Evolutionary conservation across 2,888 invertebrate genomes (phyloP).

Genomic region (Nomada lathburiana): DNA sequence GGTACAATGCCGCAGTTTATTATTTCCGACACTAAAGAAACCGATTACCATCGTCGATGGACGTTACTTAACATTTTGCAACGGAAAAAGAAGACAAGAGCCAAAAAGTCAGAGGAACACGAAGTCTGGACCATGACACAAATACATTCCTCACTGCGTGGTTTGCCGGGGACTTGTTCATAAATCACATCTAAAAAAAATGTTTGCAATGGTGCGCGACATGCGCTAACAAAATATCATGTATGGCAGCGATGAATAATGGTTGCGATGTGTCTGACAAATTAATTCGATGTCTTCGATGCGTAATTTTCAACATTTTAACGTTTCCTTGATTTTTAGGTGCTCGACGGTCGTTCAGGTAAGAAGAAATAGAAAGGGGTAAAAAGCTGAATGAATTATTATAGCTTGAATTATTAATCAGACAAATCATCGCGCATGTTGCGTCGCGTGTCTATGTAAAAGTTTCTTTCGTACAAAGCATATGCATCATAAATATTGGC

Average conservation of each 20-base stretch:
- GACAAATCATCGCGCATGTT: constrained; percentile 27
- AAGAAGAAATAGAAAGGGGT: constrained; percentile 3
- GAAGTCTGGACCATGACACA: constrained; percentile 62
- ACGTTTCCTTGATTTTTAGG: constrained; percentile 34
- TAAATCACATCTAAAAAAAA: constrained; percentile 67
- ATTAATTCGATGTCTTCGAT: constrained; percentile 57
- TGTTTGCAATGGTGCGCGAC: constrained; percentile 51
- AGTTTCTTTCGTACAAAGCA: not conserved
- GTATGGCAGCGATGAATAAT: constrained; percentile 59
- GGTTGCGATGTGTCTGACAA: constrained; percentile 52
- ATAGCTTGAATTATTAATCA: constrained; percentile 38
- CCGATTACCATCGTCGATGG: constrained; percentile 59
- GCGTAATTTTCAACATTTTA: constrained; percentile 43
- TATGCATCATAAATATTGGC: constrained; percentile 14
- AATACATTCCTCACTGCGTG: constrained; percentile 60
- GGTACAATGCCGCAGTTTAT: constrained; percentile 66
- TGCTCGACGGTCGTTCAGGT: not conserved
- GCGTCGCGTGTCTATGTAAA: not conserved
- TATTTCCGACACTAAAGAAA: constrained; percentile 64
- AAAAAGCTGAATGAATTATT: constrained; percentile 33
- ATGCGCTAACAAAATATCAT: constrained; percentile 57
- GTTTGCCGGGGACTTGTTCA: constrained; percentile 63
- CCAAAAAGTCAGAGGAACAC: constrained; percentile 50
- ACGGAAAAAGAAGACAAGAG: constrained; percentile 29
- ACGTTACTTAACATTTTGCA: constrained; percentile 65